These are phyloP conservation scores for Caenorhabditis latens DNA, from an alignment of 1,140 invertebrate genomes.

Conservation along the genomic window DNA sequence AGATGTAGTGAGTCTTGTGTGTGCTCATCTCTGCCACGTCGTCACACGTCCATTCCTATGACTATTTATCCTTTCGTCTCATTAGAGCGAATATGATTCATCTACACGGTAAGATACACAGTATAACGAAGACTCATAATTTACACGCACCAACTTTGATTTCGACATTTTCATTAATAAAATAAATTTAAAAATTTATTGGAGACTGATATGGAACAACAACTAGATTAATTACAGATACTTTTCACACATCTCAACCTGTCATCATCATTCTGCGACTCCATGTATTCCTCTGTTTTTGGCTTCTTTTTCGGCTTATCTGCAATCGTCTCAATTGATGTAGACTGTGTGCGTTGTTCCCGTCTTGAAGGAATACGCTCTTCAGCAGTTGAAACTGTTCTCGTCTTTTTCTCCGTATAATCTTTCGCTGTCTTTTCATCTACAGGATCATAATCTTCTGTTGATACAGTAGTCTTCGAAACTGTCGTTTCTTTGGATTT, in stretches of 20 bases:
- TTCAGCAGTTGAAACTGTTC: constrained; percentile 8
- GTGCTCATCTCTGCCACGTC: too few species aligned
- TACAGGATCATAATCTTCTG: not conserved
- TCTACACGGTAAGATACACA: too few species aligned
- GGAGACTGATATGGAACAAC: too few species aligned
- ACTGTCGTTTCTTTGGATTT: not conserved
- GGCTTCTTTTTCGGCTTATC: not conserved
- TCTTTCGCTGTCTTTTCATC: not conserved
- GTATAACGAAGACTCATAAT: too few species aligned
- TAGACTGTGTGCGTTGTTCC: not conserved
- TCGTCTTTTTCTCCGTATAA: not conserved
- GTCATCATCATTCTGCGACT: not conserved
- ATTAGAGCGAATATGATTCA: too few species aligned
- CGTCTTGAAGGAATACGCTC: not conserved
- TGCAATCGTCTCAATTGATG: not conserved
- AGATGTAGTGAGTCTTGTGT: too few species aligned
- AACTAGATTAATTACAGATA: not conserved
- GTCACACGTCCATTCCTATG: too few species aligned
- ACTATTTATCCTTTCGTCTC: too few species aligned
- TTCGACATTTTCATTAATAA: too few species aligned
- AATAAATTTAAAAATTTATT: too few species aligned
- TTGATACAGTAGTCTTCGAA: not conserved
- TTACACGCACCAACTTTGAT: too few species aligned
- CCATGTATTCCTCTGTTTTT: constrained; percentile 4
- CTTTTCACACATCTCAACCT: constrained; percentile 4